phyloP scores from a whole-genome alignment of 2,797 vertebrate species.

The Micrastur ruficollis region DNA sequence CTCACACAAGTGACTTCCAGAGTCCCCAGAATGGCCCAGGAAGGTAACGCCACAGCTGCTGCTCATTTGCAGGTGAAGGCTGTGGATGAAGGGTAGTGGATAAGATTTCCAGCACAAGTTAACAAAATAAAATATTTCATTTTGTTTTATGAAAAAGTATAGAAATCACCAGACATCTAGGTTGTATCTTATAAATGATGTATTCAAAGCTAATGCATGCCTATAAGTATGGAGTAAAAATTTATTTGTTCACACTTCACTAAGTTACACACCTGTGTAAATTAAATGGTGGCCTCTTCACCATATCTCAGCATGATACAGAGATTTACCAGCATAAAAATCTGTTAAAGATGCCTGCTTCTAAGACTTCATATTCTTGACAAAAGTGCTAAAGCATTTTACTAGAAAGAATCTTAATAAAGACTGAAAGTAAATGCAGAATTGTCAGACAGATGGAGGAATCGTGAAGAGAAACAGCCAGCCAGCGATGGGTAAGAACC shows the following conservation, averaged over 20 bases:
- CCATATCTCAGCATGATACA: background rate
- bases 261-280: background rate
- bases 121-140: background rate
- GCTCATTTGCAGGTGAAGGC: background rate
- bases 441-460: conserved; percentile 32
- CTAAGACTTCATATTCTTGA: background rate
- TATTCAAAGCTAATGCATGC: background rate
- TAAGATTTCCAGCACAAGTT: background rate
- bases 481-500: background rate
- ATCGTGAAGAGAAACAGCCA: background rate
- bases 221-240: background rate
- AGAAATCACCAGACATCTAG: background rate
- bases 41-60: background rate
- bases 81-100: background rate
- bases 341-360: background rate
- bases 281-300: background rate
- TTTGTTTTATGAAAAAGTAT: background rate
- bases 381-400: background rate
- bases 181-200: background rate
- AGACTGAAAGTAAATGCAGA: background rate
- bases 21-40: background rate
- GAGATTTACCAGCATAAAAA: background rate
- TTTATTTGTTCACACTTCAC: background rate
- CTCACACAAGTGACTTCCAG: background rate
- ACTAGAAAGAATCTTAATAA: conserved; percentile 21